Conservation (phyloP, 1,140 invertebrate genomes). For the Sycophila sp. region DNA sequence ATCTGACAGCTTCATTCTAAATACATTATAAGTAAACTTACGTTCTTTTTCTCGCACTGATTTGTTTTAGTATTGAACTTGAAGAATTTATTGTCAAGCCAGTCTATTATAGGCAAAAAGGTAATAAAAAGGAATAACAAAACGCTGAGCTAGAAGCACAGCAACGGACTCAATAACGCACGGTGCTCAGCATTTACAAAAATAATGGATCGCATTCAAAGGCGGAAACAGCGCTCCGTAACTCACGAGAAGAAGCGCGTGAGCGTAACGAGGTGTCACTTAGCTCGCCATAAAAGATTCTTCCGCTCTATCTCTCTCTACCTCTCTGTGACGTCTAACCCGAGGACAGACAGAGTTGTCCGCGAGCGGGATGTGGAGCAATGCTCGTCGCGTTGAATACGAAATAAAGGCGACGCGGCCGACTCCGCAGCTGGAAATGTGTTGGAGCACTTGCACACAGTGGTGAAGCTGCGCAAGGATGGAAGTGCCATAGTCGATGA, state of each 20-base stretch:
- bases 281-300: conserved; percentile 8
- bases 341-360: background rate
- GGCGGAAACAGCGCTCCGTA: background rate
- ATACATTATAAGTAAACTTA: too few species aligned
- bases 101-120: too few species aligned
- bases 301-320: too few species aligned
- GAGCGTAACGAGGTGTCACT: conserved; percentile 26
- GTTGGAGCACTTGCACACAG: too few species aligned
- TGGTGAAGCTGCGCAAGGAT: too few species aligned
- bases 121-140: background rate
- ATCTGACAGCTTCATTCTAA: too few species aligned
- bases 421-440: too few species aligned
- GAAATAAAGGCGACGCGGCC: conserved; percentile 10
- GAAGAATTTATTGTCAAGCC: too few species aligned
- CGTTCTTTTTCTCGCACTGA: too few species aligned
- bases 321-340: too few species aligned
- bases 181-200: background rate
- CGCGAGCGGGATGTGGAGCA: background rate
- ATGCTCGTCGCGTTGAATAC: background rate
- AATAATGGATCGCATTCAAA: background rate
- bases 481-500: too few species aligned
- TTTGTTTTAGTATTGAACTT: too few species aligned
- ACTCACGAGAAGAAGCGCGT: background rate
- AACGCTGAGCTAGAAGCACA: background rate
- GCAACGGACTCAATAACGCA: background rate